Conservation (phyloP, 2,888 invertebrate genomes). For the Agrypnus murinus region DNA sequence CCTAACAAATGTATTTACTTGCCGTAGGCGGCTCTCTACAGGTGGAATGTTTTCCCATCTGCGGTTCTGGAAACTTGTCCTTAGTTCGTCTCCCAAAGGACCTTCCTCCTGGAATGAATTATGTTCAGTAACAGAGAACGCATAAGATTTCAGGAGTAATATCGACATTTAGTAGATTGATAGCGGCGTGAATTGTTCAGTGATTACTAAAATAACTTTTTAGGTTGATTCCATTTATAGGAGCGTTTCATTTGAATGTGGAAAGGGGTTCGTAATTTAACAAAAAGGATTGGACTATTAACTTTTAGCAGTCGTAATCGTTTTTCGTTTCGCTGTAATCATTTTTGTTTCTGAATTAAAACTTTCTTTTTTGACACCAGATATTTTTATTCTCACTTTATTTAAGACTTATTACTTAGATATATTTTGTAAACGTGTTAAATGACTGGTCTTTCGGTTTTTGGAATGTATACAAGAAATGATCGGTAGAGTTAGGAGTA, state of each 20-base stretch:
- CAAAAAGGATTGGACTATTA: too few species aligned
- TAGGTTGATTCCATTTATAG: slow-evolving; percentile 19
- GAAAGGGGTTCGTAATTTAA: neutral
- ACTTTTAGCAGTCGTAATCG: too few species aligned
- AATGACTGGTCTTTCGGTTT: too few species aligned
- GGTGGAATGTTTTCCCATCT: slow-evolving; percentile 40
- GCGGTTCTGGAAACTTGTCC: slow-evolving; percentile 39
- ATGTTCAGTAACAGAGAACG: slow-evolving; percentile 29
- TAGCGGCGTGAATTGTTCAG: slow-evolving; percentile 37
- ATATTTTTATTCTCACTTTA: too few species aligned
- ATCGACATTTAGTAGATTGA: slow-evolving; percentile 41
- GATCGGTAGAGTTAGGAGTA: too few species aligned
- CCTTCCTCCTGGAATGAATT: slow-evolving; percentile 39
- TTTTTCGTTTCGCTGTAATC: too few species aligned
- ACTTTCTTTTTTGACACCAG: too few species aligned
- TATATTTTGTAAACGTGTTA: too few species aligned
- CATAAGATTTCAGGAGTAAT: slow-evolving; percentile 29
- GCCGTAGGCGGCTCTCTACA: slow-evolving; percentile 36
- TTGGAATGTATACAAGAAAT: too few species aligned
- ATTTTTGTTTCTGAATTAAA: too few species aligned
- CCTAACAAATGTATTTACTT: slow-evolving; percentile 35
- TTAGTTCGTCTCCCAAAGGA: slow-evolving; percentile 42
- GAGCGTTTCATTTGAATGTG: slow-evolving; percentile 9
- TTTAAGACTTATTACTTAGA: too few species aligned
- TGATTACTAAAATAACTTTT: slow-evolving; percentile 37